Evolutionary conservation across 2,888 invertebrate species (phyloP).

Genomic region (Phragmatobia fuliginosa): DNA sequence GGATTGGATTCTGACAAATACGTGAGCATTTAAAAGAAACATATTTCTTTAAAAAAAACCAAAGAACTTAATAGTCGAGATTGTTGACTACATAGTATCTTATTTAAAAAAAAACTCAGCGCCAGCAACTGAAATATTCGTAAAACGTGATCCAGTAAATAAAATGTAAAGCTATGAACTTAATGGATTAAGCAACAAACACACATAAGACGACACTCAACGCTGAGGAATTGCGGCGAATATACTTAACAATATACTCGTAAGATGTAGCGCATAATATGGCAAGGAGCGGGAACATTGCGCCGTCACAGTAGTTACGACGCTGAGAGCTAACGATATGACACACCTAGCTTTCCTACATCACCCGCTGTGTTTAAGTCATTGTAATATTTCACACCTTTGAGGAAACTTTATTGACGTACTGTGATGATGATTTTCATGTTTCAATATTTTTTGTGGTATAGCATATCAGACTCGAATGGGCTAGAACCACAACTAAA

Average conservation of each 20-base stretch:
- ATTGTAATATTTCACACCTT: not conserved
- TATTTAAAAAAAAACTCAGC: not conserved
- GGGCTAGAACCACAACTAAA: not conserved
- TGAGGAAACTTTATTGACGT: not conserved
- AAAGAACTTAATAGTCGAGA: not conserved
- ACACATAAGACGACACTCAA: not conserved
- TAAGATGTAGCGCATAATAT: not conserved
- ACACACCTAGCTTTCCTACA: slow-evolving; percentile 8
- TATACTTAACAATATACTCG: not conserved
- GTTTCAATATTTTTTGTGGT: not conserved
- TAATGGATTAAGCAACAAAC: slow-evolving; percentile 5
- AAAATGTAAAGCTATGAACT: not conserved
- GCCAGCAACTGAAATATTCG: not conserved
- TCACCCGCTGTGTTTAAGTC: not conserved
- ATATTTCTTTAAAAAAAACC: not conserved
- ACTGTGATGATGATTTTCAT: not conserved
- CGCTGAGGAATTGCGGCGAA: not conserved
- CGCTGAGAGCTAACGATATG: slow-evolving; percentile 9
- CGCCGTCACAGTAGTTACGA: not conserved
- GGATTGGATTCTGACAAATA: no score
- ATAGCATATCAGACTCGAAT: not conserved
- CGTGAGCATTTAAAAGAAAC: not conserved
- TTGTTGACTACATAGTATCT: not conserved
- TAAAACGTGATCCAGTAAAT: not conserved
- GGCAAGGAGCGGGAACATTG: not conserved